These are phyloP conservation scores for Hyalella azteca DNA, from an alignment of 2,888 invertebrate species.

Conservation along the genomic window DNA sequence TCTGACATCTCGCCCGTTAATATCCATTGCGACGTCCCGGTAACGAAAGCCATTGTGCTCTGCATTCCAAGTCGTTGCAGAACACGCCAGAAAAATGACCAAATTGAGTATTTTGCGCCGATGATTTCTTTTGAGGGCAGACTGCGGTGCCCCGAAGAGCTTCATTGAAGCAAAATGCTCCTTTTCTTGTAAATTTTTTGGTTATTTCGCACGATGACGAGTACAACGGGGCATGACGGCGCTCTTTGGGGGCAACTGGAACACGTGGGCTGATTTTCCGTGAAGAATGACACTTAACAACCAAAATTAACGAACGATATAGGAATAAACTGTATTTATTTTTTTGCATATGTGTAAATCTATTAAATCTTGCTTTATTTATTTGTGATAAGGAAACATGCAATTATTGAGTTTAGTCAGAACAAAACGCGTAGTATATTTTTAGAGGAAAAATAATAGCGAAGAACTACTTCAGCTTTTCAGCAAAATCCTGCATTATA, in stretches of 20 bases:
- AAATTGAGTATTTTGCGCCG: constrained; percentile 22
- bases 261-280: too few species aligned
- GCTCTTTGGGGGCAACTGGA: background rate
- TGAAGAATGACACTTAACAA: too few species aligned
- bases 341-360: too few species aligned
- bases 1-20: background rate
- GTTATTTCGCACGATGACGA: constrained; percentile 27
- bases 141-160: background rate
- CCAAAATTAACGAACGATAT: too few species aligned
- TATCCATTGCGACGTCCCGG: background rate
- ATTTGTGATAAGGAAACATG: too few species aligned
- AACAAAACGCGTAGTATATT: too few species aligned
- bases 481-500: too few species aligned
- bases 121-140: background rate
- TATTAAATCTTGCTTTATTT: too few species aligned
- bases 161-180: constrained; percentile 9
- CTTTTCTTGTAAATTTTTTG: constrained; percentile 1
- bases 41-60: constrained; percentile 25
- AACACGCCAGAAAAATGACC: background rate
- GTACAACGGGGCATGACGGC: constrained; percentile 27
- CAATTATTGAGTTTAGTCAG: too few species aligned
- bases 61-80: constrained; percentile 33
- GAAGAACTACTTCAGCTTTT: too few species aligned
- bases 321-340: too few species aligned
- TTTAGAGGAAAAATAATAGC: too few species aligned